Conservation (phyloP, 2,797 vertebrate species). For the Tapirus indicus region DNA sequence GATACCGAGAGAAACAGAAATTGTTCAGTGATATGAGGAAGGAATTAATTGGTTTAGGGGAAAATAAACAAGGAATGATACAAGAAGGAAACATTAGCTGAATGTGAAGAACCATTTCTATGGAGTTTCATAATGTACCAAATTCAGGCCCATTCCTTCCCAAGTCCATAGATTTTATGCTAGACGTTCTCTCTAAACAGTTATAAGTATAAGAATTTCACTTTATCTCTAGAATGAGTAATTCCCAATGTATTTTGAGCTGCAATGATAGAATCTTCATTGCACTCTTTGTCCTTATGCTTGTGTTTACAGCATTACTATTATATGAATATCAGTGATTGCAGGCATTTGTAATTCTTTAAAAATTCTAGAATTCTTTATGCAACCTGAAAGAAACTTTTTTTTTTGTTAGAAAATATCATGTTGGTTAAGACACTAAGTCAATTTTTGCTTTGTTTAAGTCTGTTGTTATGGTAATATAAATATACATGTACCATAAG, state of each 20-base stretch:
- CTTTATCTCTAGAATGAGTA: background rate
- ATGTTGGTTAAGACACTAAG: slow-evolving; percentile 37
- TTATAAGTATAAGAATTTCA: background rate
- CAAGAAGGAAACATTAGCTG: background rate
- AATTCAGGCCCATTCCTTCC: background rate
- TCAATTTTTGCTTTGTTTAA: slow-evolving; percentile 32
- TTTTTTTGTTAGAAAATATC: slow-evolving; percentile 28
- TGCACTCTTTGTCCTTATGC: background rate
- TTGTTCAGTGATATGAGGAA: background rate
- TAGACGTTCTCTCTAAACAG: background rate
- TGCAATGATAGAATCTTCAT: no score
- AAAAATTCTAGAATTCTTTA: slow-evolving; percentile 25
- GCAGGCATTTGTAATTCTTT: background rate
- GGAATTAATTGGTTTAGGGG: background rate
- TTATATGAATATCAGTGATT: background rate
- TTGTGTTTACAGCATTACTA: background rate
- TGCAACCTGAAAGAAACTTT: background rate
- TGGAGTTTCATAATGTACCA: background rate
- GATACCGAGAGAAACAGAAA: background rate
- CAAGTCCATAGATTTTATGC: background rate
- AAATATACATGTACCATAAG: slow-evolving; percentile 19
- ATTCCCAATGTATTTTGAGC: background rate
- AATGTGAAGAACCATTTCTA: background rate
- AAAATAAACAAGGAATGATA: background rate
- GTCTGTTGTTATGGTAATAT: slow-evolving; percentile 15